phyloP scores from a whole-genome alignment of 2,113 vertebrate genomes.

The Equus przewalskii region DNA sequence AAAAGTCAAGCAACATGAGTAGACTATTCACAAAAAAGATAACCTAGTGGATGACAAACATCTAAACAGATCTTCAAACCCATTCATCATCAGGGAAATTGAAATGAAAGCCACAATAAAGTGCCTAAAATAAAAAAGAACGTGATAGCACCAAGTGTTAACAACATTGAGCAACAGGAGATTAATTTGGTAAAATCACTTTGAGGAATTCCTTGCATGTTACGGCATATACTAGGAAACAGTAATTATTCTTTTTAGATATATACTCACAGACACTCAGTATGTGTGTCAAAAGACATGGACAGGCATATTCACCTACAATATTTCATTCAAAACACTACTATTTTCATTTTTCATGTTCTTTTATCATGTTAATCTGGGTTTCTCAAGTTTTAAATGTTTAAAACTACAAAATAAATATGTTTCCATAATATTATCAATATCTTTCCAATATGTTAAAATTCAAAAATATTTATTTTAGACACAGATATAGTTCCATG shows the following conservation, averaged over 20 bases:
- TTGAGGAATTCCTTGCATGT: background rate
- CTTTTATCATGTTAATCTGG: background rate
- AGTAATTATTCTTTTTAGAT: background rate
- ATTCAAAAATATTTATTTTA: background rate
- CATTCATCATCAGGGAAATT: background rate
- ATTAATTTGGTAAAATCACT: background rate
- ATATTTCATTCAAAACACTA: background rate
- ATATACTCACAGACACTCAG: background rate
- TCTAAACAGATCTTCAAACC: background rate
- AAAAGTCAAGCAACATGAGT: background rate
- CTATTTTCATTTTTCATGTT: background rate
- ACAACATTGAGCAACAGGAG: background rate
- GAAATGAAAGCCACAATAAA: background rate
- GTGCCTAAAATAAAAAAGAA: background rate
- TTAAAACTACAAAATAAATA: background rate
- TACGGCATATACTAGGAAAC: background rate
- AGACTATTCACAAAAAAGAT: background rate
- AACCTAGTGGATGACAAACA: background rate
- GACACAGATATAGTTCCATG: background rate
- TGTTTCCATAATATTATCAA: background rate
- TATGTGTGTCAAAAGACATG: background rate
- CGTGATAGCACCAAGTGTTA: background rate
- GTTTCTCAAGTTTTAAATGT: background rate
- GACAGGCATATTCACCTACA: background rate
- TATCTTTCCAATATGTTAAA: background rate